These are phyloP conservation scores for Anas flavirostris DNA, from an alignment of 2,797 vertebrate species.

Conservation along the genomic window DNA sequence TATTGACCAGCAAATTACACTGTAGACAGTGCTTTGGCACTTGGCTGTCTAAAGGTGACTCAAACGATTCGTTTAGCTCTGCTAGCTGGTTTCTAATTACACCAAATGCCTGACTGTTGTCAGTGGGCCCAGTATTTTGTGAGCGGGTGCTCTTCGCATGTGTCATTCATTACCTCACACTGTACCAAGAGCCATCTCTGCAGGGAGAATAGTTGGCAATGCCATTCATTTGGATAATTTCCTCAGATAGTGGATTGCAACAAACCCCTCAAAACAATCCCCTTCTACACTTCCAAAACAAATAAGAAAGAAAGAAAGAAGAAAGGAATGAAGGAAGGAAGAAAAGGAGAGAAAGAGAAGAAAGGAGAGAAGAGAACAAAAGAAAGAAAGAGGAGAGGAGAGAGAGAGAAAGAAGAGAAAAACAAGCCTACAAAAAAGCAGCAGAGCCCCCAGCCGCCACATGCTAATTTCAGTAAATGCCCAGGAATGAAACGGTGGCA, in stretches of 20 bases:
- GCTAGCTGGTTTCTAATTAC: constrained; percentile 65
- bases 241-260: constrained; percentile 8
- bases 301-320: too few relatives aligned
- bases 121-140: constrained; percentile 47
- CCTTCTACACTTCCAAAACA: neutral
- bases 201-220: constrained; percentile 24
- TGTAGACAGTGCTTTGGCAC: constrained; percentile 43
- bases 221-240: neutral
- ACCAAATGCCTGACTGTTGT: constrained; percentile 49
- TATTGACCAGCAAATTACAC: constrained; percentile 61
- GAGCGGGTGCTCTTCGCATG: constrained; percentile 24
- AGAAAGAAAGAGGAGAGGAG: too few relatives aligned
- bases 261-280: neutral
- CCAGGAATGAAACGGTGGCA: constrained; percentile 40
- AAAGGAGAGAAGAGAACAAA: neutral
- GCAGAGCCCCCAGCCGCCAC: neutral
- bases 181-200: neutral
- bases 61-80: constrained; percentile 23
- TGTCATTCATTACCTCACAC: constrained; percentile 46
- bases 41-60: constrained; percentile 49
- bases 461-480: constrained; percentile 63
- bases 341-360: neutral
- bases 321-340: too few relatives aligned
- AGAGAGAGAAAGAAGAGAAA: too few relatives aligned
- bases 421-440: neutral